Base-by-base conservation (phyloP, 2,113 vertebrate species). In the Macquaria australasica region DNA sequence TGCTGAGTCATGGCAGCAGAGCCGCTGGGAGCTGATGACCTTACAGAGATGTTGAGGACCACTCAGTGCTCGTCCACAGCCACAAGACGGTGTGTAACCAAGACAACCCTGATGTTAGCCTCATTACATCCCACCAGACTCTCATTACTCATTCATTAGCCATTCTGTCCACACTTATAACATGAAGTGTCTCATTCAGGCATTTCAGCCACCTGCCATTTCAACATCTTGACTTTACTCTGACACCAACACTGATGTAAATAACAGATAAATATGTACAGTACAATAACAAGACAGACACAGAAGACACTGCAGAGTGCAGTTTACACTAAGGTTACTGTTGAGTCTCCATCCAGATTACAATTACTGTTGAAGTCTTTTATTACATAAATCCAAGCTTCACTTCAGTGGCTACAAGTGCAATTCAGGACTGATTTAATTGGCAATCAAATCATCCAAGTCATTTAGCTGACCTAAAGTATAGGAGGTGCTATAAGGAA, bases 101-200 rank as follows among this genome's bases (percentile, higher is more conserved):
- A 21, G 85, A 82, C 88, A 75, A 89, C 85, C 50, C 45, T 4
- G 3, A 50, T 58, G 58, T 34, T n/a, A 48, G n/a, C 34, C 20
- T 88, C 62, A 60, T 79, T 31, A 73, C 60, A 77, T 60, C 73
- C 78, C 51, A 66, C 58, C 59, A 45, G 41, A 3, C 28, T 70
- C 53, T 43, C 21, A 51, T 59, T 21, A 56, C 34, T 72, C 7
- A n/a, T 63, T 51, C 39, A 23, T 73, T 23, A n/a, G 21, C n/a
- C 34, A n/a, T 59, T 70, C 77, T 15, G 53, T 74, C 72, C 23
- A 41, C 50, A 59, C 59, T 62, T 25, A 70, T 15, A 12, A 51
- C 23, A 21, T 25, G 16, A 21, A 83, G 56, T 63, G 70, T 70
- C 55, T 75, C 31, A 25, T 39, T 53, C 23, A 60, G 56, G 76